phyloP scores from a whole-genome alignment of 2,888 invertebrate genomes.

The Nomada goodeniana region DNA sequence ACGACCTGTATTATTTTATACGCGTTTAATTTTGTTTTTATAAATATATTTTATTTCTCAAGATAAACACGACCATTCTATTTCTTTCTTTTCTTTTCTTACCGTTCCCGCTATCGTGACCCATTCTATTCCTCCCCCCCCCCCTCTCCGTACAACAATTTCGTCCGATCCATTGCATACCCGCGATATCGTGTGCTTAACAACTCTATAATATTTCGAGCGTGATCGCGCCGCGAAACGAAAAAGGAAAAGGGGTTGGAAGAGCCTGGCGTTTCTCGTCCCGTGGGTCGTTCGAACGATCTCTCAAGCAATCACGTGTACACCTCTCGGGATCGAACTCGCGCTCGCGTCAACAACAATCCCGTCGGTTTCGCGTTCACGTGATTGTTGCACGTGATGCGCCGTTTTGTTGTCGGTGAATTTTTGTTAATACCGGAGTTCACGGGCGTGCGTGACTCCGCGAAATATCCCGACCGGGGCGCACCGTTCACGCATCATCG shows the following conservation, averaged over 20 bases:
- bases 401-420: slow-evolving; percentile 46
- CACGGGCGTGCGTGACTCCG: slow-evolving; percentile 52
- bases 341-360: slow-evolving; percentile 32
- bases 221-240: neutral
- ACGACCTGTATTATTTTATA: slow-evolving; percentile 82
- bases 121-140: no score
- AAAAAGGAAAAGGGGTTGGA: neutral
- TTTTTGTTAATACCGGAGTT: slow-evolving; percentile 55
- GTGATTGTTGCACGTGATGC: neutral
- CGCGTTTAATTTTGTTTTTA: slow-evolving; percentile 83
- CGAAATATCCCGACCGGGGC: slow-evolving; percentile 54
- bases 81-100: slow-evolving; percentile 20
- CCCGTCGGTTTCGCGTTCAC: neutral
- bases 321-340: slow-evolving; percentile 19
- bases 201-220: neutral
- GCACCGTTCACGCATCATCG: slow-evolving; percentile 53
- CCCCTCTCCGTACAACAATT: neutral
- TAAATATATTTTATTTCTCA: slow-evolving; percentile 84
- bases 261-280: neutral
- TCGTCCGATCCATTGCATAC: no score
- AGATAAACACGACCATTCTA: slow-evolving; percentile 49
- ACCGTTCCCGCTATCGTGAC: slow-evolving; percentile 4
- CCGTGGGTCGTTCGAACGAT: neutral
- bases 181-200: neutral
- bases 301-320: neutral